phyloP scores from a whole-genome alignment of 2,888 invertebrate species.

The Lamproptera curius region DNA sequence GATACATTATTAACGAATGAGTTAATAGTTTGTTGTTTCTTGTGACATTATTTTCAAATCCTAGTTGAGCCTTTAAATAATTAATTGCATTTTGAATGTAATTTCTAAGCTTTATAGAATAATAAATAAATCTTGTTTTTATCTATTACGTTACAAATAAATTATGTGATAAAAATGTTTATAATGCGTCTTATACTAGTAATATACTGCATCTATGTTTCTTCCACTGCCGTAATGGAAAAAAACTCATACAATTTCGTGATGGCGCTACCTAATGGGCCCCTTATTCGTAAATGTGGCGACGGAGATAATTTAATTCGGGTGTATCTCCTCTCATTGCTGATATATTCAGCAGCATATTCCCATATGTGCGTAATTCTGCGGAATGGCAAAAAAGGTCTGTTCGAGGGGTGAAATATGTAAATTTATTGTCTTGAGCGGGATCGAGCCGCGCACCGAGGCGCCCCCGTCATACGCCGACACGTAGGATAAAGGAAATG shows the following conservation, averaged over 20 bases:
- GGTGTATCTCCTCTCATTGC: conserved; percentile 75
- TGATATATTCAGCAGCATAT: conserved; percentile 78
- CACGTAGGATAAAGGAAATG: conserved; percentile 78
- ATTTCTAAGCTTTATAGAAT: no score
- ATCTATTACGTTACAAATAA: no score
- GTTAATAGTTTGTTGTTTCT: no score
- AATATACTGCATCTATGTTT: neutral
- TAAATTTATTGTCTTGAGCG: conserved; percentile 79
- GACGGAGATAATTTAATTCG: conserved; percentile 75
- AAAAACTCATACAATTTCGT: conserved; percentile 9
- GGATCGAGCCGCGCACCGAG: conserved; percentile 47
- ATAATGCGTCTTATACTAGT: no score
- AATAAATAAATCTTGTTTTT: no score
- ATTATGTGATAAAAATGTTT: no score
- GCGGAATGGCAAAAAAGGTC: conserved; percentile 78
- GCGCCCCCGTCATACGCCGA: conserved; percentile 76
- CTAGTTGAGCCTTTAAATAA: no score
- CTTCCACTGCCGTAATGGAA: neutral
- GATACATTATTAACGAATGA: no score
- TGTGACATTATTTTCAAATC: no score
- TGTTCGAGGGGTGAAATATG: conserved; percentile 79
- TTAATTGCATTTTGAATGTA: no score
- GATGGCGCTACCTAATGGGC: conserved; percentile 43
- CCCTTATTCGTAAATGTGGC: conserved; percentile 71
- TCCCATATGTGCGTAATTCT: conserved; percentile 79